A percentile compares a stretch with the other conserved stretches of the same genome.
Conservation (phyloP, 2,888 invertebrate species). For the Noctua fimbriata region DNA sequence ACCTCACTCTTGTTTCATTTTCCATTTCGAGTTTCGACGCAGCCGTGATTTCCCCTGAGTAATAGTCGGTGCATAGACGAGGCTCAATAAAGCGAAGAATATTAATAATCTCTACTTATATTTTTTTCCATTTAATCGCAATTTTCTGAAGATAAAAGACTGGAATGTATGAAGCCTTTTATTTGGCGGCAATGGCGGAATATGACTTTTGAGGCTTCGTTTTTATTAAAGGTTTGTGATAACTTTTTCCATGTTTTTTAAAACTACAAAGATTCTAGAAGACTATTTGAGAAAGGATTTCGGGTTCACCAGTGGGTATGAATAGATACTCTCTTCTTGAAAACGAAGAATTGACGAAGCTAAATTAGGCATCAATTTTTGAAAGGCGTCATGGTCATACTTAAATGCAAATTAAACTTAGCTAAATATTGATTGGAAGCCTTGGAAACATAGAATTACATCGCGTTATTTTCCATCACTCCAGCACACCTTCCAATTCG, state of each 20-base stretch:
- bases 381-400: not conserved
- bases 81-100: conserved; percentile 48
- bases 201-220: conserved; percentile 14
- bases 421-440: not conserved
- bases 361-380: not conserved
- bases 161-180: conserved; percentile 26
- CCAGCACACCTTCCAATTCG: not conserved
- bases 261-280: not conserved
- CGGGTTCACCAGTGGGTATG: not conserved
- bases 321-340: not conserved
- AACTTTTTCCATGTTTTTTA: not conserved
- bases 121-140: conserved; percentile 44
- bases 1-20: conserved; percentile 50
- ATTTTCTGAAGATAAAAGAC: conserved; percentile 30
- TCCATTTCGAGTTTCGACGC: conserved; percentile 47
- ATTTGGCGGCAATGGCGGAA: conserved; percentile 7
- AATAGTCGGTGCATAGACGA: conserved; percentile 38
- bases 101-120: conserved; percentile 38
- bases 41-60: conserved; percentile 61
- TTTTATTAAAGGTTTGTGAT: not conserved
- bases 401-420: not conserved
- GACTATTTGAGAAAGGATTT: not conserved
- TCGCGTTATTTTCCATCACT: not conserved
- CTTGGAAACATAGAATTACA: not conserved
- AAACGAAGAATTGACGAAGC: not conserved